phyloP scores from a whole-genome alignment of 2,113 vertebrate genomes.

The Gallinago undulata region DNA sequence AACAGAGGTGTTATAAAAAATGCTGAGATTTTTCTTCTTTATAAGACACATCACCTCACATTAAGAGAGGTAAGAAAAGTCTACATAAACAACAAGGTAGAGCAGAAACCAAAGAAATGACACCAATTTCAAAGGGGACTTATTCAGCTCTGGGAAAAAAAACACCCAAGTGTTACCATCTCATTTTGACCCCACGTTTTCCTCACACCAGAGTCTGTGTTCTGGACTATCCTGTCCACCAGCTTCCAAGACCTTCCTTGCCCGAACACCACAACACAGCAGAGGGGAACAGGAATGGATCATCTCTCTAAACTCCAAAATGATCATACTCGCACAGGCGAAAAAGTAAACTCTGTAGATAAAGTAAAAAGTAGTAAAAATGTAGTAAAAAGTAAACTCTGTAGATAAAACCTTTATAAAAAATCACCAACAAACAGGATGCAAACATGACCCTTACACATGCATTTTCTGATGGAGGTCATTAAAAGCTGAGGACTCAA shows the following conservation, averaged over 20 bases:
- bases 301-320: neutral
- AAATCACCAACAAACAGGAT: neutral
- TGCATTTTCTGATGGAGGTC: neutral
- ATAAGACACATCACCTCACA: neutral
- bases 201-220: neutral
- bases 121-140: accelerated
- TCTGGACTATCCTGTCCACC: neutral
- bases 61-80: neutral
- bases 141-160: neutral
- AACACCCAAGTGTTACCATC: neutral
- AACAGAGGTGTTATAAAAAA: neutral
- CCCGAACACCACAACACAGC: accelerated
- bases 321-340: accelerated
- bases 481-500: neutral
- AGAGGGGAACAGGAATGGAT: neutral
- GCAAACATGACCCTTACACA: accelerated
- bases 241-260: neutral
- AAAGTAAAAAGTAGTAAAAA: too few species aligned
- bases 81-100: neutral
- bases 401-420: neutral
- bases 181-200: neutral
- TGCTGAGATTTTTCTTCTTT: neutral
- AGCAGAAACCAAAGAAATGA: neutral
- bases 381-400: neutral
- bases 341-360: neutral